Percentiles rank a stretch among this genome's conserved stretches.
Conservation (phyloP, 2,113 vertebrate species). For the Meriones unguiculatus region DNA sequence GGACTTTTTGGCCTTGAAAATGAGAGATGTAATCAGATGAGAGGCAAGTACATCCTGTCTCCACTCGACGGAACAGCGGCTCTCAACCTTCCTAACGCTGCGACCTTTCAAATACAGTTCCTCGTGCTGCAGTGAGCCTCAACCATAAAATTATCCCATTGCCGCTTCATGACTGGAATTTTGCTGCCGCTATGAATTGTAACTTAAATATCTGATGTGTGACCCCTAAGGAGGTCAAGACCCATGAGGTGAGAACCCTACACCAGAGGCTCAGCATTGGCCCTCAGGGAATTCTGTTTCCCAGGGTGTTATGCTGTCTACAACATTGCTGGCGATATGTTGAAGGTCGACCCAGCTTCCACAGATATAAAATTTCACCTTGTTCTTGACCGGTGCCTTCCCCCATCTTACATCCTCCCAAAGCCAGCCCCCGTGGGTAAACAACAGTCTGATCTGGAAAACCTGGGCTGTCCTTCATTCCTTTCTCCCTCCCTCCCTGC, state of each 20-base stretch:
- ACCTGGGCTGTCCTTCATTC: neutral
- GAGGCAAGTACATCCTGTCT: neutral
- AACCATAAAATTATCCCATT: neutral
- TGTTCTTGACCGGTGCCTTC: neutral
- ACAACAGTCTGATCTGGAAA: neutral
- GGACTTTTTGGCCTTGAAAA: conserved; percentile 19
- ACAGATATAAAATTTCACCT: neutral
- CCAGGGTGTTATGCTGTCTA: neutral
- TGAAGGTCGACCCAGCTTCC: neutral
- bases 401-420: neutral
- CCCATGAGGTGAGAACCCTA: neutral
- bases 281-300: neutral
- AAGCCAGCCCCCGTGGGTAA: neutral
- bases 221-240: neutral
- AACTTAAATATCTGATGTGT: neutral
- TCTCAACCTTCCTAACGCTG: neutral
- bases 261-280: neutral
- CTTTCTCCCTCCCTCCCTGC: neutral
- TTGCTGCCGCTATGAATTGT: neutral
- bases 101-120: neutral
- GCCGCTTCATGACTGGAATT: neutral
- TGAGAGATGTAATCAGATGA: neutral
- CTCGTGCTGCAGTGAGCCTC: neutral
- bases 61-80: neutral
- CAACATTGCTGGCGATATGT: neutral